phyloP scores from a whole-genome alignment of 2,888 invertebrate species.

The Pyrrhosoma nymphula region DNA sequence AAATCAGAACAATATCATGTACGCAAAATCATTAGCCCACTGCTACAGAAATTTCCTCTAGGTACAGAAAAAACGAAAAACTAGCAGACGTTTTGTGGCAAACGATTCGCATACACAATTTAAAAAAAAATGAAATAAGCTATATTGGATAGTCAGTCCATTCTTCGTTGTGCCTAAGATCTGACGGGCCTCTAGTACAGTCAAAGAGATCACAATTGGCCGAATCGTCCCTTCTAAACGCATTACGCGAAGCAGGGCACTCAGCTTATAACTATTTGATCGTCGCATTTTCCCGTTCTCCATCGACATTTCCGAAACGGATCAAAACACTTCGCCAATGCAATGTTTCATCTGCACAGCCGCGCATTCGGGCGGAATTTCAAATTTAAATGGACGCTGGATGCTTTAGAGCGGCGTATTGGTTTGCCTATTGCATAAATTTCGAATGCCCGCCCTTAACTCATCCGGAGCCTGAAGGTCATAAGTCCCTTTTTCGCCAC shows the following conservation, averaged over 20 bases:
- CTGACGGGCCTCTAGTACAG: too few relatives aligned
- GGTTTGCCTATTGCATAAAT: not conserved
- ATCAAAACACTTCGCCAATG: not conserved
- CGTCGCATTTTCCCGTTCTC: not conserved
- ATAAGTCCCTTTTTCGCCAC: not conserved
- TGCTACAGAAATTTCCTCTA: too few relatives aligned
- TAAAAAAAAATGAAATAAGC: too few relatives aligned
- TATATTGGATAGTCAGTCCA: too few relatives aligned
- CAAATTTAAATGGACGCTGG: not conserved
- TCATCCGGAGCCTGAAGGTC: not conserved
- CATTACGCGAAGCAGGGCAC: not conserved
- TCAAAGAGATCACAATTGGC: not conserved
- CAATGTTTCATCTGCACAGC: not conserved
- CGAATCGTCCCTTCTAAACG: not conserved
- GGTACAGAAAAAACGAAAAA: too few relatives aligned
- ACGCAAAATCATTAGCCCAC: too few relatives aligned
- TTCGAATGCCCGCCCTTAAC: not conserved
- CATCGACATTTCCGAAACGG: not conserved
- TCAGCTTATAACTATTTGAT: not conserved
- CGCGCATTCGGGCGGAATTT: not conserved
- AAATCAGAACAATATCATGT: too few relatives aligned
- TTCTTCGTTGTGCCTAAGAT: too few relatives aligned
- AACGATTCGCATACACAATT: too few relatives aligned
- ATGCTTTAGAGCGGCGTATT: not conserved
- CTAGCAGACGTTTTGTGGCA: too few relatives aligned